Base-by-base conservation (phyloP, 2,797 vertebrate species). In the Labeo calbasu region DNA sequence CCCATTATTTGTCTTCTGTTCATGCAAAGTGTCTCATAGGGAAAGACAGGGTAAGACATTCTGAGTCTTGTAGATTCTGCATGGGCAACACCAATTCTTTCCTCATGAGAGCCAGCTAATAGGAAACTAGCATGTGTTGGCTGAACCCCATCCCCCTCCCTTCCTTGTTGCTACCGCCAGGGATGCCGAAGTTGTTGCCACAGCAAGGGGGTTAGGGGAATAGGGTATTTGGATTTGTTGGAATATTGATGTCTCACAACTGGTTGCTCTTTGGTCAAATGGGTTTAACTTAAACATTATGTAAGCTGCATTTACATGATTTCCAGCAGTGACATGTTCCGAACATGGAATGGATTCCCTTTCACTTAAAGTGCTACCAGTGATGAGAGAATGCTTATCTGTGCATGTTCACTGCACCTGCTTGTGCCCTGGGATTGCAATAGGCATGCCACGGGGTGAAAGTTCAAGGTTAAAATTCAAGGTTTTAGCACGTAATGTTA, bases 31-130 rank as follows among this genome's bases (percentile, higher is more conserved):
- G 94, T 95, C 92, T 93, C 94, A 93, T 95, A 95, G 94, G 92
- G 92, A 95, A 95, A 92, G 94, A 95, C 92, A 95, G 94, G 94
- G 95, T 95, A 96, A 95, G 95, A 87, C 89, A 88, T 91, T 86
- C 87, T 94, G 90, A 91, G 89, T 91, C 89, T 91, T 91, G 91
- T 89, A 85, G 91, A 92, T 91, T 89, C 84, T 95, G 95, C 95
- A 95, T 94, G 95, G 92, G 86, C 91, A 65, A 65, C 89, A 89
- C 91, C 77, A 82, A 82, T 91, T 69, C 48, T 73, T 85, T 73
- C 93, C 91, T 93, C 78, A 91, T 53, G 53, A n/a, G 61, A 78
- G 28, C 68, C 86, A 87, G 87, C 72, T 86, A 89, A 89, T 90
- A 79, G 85, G 40, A 8, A 90, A 85, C 79, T 81, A 86, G 86